A percentile compares a stretch with the other conserved stretches of the same genome.
phyloP scores from a whole-genome alignment of 2,113 vertebrate genomes.

The Riparia riparia region DNA sequence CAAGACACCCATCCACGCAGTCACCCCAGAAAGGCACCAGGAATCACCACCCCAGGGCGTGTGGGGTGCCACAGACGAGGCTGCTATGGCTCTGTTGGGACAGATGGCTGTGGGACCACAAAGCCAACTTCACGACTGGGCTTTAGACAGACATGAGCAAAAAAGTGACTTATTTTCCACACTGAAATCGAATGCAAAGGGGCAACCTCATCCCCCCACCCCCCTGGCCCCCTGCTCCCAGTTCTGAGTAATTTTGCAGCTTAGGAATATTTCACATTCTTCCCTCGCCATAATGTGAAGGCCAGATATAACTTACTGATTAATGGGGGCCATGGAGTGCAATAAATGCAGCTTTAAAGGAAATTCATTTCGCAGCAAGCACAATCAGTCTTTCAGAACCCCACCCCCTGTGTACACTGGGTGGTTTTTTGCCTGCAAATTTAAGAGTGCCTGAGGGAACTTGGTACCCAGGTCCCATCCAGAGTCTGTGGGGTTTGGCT shows the following conservation, averaged over 20 bases:
- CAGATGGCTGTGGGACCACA: background rate
- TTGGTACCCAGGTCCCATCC: background rate
- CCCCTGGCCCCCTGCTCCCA: background rate
- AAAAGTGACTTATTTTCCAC: conserved; percentile 20
- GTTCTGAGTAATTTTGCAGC: conserved; percentile 48
- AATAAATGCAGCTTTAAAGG: conserved; percentile 53
- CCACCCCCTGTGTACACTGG: background rate
- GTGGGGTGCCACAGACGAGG: accelerated
- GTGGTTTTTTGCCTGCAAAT: background rate
- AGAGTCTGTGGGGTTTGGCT: background rate
- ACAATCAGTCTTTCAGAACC: conserved; percentile 25
- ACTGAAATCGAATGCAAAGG: background rate
- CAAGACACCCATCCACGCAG: accelerated
- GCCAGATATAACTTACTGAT: conserved; percentile 59
- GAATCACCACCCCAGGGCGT: accelerated
- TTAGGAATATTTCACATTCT: conserved; percentile 61
- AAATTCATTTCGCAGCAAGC: conserved; percentile 43
- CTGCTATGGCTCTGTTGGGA: background rate
- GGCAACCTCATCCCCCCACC: accelerated
- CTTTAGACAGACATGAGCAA: background rate
- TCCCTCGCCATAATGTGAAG: conserved; percentile 47
- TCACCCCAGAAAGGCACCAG: too few relatives aligned
- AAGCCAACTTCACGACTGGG: background rate
- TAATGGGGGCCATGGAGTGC: conserved; percentile 37
- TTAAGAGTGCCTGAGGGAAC: background rate